These are phyloP conservation scores for Craterocephalus amniculus DNA, from an alignment of 2,797 vertebrate genomes.

Conservation along the genomic window DNA sequence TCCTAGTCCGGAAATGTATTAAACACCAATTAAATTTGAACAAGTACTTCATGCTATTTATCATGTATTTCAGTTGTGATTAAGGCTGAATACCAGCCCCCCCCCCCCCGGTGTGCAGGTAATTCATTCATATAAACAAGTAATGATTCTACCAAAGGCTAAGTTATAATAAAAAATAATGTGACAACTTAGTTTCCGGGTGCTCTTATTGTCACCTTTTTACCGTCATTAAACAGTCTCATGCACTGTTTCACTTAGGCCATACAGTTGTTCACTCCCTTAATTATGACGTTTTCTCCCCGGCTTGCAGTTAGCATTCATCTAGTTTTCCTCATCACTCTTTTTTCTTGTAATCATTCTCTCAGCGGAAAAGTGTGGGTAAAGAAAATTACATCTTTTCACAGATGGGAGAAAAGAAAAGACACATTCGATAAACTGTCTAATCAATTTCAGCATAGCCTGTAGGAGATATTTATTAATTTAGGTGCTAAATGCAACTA, in stretches of 20 bases:
- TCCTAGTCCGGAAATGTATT: background rate
- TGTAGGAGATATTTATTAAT: slow-evolving; percentile 67
- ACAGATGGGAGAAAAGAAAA: slow-evolving; percentile 62
- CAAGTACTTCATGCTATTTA: slow-evolving; percentile 6
- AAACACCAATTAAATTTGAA: slow-evolving; percentile 2
- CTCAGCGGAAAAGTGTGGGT: slow-evolving; percentile 38
- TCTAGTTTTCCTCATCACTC: slow-evolving; percentile 53
- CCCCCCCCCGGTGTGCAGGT: background rate
- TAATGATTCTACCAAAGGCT: slow-evolving; percentile 17
- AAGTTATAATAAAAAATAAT: slow-evolving; percentile 23
- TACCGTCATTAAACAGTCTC: slow-evolving; percentile 20
- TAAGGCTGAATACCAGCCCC: background rate
- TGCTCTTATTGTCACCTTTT: slow-evolving; percentile 10
- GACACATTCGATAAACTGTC: slow-evolving; percentile 64
- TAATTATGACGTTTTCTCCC: slow-evolving; percentile 28
- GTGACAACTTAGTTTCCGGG: slow-evolving; percentile 1
- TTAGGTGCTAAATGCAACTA: slow-evolving; percentile 59
- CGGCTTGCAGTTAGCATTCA: slow-evolving; percentile 44
- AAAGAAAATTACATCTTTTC: slow-evolving; percentile 60
- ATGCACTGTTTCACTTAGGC: slow-evolving; percentile 1
- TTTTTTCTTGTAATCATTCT: slow-evolving; percentile 64
- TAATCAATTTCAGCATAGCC: slow-evolving; percentile 63
- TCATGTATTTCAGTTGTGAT: slow-evolving; percentile 5
- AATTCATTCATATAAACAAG: slow-evolving; percentile 16
- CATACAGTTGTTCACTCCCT: slow-evolving; percentile 16